Evolutionary conservation across 2,797 vertebrate genomes (phyloP), one percentile per base, ranked within the genome.

Genomic region (Poecilia wingei): DNA sequence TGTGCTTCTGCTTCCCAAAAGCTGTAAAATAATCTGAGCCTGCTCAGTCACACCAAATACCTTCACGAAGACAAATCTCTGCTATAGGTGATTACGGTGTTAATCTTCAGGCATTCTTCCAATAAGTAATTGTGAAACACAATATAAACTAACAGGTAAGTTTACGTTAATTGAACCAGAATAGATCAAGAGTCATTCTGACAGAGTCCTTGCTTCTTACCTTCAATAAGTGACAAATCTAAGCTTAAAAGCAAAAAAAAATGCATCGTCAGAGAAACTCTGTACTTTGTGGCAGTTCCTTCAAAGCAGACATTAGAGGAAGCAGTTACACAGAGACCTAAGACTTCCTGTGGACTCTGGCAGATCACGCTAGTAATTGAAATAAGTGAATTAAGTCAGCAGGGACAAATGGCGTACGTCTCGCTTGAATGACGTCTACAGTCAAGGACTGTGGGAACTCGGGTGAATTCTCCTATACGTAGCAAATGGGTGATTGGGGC

Each of bases 341-440:
- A 3, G 75, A 84, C 85, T 92, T 91, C 88, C 88, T 89, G 84
- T 81, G 28, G 69, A 69, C 75, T 74, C 78, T 69, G 51, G 79
- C 77, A 76, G 77, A 81, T 72, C 33, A 59, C 77, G 81, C 82
- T 83, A 71, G 72, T 90, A 86, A 91, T 84, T 88, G 81, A 85
- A 87, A 91, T 91, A 88, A 92, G 86, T 89, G 75, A 88, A 89
- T 92, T 87, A 88, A 84, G 86, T 85, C 68, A 49, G 74, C 59
- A 9, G 78, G 79, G 90, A 89, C 84, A 84, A 91, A 91, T 85
- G 86, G 74, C 83, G 82, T 79, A 73, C 18, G 25, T 79, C 78
- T 88, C 22, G 9, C 81, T 80, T 80, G 79, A 86, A 84, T 84
- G 73, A 83, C 83, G 41, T 83, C 83, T 86, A 81, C 83, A 88